phyloP scores from a whole-genome alignment of 2,797 vertebrate genomes.

The Vespertilio murinus region DNA sequence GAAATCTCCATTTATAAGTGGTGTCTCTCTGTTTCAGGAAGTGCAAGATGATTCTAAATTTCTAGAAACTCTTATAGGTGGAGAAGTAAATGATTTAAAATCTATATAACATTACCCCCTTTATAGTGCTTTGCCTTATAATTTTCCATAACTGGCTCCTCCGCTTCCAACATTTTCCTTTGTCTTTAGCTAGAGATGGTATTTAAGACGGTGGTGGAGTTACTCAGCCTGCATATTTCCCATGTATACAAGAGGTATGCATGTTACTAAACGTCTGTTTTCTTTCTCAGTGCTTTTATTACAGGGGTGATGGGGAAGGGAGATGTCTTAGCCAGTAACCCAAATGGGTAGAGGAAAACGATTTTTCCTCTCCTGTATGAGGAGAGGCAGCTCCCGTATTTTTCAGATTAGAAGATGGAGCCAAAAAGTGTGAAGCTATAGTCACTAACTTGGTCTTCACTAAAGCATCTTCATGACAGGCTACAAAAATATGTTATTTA shows the following conservation, averaged over 20 bases:
- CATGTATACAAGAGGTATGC: neutral
- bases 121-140: neutral
- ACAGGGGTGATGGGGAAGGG: neutral
- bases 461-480: constrained; percentile 30
- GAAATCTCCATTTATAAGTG: neutral
- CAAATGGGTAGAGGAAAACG: neutral
- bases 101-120: neutral
- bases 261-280: neutral
- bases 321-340: neutral
- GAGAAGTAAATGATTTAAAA: neutral
- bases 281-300: neutral
- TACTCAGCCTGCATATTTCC: neutral
- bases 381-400: constrained; percentile 15
- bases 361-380: neutral
- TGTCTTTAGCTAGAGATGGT: neutral
- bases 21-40: neutral
- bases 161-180: neutral
- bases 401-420: constrained; percentile 12
- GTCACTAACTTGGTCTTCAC: neutral
- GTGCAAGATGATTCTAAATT: neutral
- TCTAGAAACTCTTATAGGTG: neutral
- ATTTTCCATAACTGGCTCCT: neutral
- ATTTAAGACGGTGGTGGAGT: neutral
- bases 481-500: constrained; percentile 58
- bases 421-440: neutral